Percentiles rank a stretch among this genome's conserved stretches.
phyloP scores from a whole-genome alignment of 2,888 invertebrate species.

The Willowsia nigromaculata region DNA sequence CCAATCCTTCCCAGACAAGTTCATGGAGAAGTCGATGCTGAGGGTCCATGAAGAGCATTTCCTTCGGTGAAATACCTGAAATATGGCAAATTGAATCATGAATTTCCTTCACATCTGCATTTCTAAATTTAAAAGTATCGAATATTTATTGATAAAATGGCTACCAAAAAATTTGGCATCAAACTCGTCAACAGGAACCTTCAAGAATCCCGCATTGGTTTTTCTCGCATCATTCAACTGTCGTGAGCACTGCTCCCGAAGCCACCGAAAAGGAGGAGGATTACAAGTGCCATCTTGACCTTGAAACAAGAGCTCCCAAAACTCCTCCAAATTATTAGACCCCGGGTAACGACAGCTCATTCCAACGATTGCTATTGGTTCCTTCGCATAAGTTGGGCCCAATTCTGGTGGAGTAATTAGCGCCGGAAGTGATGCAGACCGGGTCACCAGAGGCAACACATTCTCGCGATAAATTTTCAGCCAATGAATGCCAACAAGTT shows the following conservation, averaged over 20 bases:
- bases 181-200: not conserved
- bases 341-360: not conserved
- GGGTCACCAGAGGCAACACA: not conserved
- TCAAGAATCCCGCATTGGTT: not conserved
- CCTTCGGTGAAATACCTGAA: conserved; percentile 52
- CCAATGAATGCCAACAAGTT: not conserved
- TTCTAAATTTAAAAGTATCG: too few species aligned
- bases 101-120: too few species aligned
- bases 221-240: not conserved
- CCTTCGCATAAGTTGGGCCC: not conserved
- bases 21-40: conserved; percentile 48
- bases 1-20: too few species aligned
- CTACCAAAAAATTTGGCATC: conserved; percentile 10
- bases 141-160: too few species aligned
- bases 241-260: not conserved
- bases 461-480: not conserved
- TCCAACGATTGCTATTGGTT: not conserved
- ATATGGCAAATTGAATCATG: too few species aligned
- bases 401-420: not conserved
- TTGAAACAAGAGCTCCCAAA: not conserved
- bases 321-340: not conserved
- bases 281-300: not conserved
- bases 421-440: not conserved
- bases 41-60: conserved; percentile 5
- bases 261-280: not conserved